These are phyloP conservation scores for Coelopa frigida DNA, from an alignment of 1,140 invertebrate genomes.

Conservation along the genomic window DNA sequence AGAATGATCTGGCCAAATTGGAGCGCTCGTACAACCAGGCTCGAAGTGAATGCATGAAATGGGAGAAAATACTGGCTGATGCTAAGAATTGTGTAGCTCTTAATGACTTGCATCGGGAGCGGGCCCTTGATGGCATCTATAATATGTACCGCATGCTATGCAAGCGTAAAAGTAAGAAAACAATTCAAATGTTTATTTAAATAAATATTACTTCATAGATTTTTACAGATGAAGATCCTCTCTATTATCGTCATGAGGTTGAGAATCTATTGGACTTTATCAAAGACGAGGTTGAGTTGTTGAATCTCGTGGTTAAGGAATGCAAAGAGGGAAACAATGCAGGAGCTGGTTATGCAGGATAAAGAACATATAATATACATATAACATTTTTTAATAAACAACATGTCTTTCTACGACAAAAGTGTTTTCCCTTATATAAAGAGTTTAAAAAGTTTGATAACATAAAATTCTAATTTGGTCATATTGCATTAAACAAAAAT, in stretches of 20 bases:
- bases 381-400: background rate
- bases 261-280: conserved; percentile 29
- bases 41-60: conserved; percentile 22
- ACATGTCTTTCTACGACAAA: background rate
- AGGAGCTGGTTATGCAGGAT: too few species aligned
- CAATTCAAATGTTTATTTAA: background rate
- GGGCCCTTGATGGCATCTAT: conserved; percentile 24
- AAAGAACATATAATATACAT: background rate
- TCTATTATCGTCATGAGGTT: conserved; percentile 10
- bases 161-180: conserved; percentile 20
- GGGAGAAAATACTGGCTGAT: conserved; percentile 33
- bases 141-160: conserved; percentile 26
- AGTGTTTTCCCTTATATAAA: background rate
- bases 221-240: conserved; percentile 8
- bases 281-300: conserved; percentile 29
- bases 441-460: too few species aligned
- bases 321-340: too few species aligned
- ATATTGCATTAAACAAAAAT: too few species aligned
- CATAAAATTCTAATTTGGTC: too few species aligned
- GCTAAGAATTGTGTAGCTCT: conserved; percentile 26
- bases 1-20: conserved; percentile 32
- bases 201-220: background rate
- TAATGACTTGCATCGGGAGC: conserved; percentile 22
- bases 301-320: conserved; percentile 25
- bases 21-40: conserved; percentile 32